Evolutionary conservation across 2,888 invertebrate species (phyloP).

Genomic region (Apamea anceps): DNA sequence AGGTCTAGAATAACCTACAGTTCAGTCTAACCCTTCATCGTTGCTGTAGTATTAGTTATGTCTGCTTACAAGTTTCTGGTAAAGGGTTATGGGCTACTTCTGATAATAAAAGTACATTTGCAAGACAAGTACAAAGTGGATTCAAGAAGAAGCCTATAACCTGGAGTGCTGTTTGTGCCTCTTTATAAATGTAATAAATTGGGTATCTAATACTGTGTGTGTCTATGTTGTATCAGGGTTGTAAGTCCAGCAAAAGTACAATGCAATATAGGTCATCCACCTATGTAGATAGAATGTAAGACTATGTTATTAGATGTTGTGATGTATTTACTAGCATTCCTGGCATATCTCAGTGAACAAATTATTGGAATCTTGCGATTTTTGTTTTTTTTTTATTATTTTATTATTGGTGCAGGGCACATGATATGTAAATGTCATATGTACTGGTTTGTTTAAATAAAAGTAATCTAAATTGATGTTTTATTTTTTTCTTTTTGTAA

Average conservation of each 20-base stretch:
- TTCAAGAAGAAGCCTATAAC: conserved; percentile 14
- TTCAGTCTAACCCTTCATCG: conserved; percentile 20
- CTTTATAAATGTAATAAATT: conserved; percentile 39
- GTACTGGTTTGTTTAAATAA: conserved; percentile 73
- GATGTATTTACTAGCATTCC: conserved; percentile 72
- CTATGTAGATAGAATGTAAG: conserved; percentile 64
- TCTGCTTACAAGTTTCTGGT: conserved; percentile 43
- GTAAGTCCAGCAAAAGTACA: conserved; percentile 31
- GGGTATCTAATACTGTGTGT: conserved; percentile 48
- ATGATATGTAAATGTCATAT: conserved; percentile 67
- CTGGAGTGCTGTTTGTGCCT: conserved; percentile 35
- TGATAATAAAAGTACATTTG: conserved; percentile 26
- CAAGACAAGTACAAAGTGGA: conserved; percentile 19
- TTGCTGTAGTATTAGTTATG: conserved; percentile 52
- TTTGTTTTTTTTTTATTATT: conserved; percentile 66
- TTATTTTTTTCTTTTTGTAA: conserved; percentile 42
- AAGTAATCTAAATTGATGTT: conserved; percentile 55
- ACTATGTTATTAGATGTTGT: conserved; percentile 61
- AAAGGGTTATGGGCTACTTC: conserved; percentile 24
- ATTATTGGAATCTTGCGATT: conserved; percentile 67
- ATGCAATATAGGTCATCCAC: conserved; percentile 25
- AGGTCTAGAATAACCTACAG: conserved; percentile 64
- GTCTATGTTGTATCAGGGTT: conserved; percentile 38
- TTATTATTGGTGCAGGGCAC: conserved; percentile 76
- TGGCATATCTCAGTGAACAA: conserved; percentile 70